These are phyloP conservation scores for Hydractinia echinata DNA, from an alignment of 30 jellyfish, hydroid and myxozoan species.

Conservation along the genomic window DNA sequence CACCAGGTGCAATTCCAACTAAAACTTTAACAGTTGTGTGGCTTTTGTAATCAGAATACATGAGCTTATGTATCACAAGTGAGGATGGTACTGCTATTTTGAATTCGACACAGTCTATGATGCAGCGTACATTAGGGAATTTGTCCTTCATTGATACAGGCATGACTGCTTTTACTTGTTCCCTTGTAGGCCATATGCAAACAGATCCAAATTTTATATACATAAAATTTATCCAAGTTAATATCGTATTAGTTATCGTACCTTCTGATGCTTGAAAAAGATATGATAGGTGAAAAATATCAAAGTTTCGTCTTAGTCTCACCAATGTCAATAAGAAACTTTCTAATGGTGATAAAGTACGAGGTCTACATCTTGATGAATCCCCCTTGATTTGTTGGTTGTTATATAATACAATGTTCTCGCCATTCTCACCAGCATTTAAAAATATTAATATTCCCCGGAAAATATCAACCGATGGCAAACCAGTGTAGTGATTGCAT, in stretches of 20 bases:
- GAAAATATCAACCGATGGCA: constrained; percentile 11
- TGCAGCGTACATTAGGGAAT: constrained; percentile 23
- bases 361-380: background rate
- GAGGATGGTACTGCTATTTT: too few relatives aligned
- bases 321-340: constrained; percentile 17
- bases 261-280: constrained; percentile 19
- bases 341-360: constrained; percentile 19
- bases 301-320: constrained; percentile 12
- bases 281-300: background rate
- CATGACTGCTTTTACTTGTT: background rate
- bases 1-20: too few relatives aligned
- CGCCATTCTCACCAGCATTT: constrained; percentile 19
- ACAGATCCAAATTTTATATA: constrained; percentile 3
- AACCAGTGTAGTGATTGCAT: constrained; percentile 10
- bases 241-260: background rate
- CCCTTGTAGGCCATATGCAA: constrained; percentile 20
- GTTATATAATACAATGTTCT: constrained; percentile 10
- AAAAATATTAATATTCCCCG: background rate
- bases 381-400: background rate
- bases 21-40: too few relatives aligned
- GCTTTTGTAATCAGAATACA: too few relatives aligned
- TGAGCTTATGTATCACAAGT: too few relatives aligned
- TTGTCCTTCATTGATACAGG: constrained; percentile 24
- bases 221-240: constrained; percentile 22
- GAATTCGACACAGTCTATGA: constrained; percentile 12